Base-by-base conservation (phyloP, 2,113 vertebrate genomes). In the Corvus moneduloides region DNA sequence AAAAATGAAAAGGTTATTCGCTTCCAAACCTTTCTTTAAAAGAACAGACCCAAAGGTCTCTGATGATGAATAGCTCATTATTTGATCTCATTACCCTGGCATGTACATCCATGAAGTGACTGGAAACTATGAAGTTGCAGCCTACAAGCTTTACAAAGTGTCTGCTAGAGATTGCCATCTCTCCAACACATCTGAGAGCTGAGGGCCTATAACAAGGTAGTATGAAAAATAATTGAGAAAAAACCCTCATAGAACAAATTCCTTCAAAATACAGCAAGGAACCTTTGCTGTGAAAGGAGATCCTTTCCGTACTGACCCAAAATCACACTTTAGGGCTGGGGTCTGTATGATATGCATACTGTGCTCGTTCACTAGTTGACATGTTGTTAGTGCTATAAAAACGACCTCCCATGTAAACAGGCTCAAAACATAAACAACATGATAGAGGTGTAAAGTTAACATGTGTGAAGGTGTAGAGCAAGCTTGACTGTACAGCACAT, bases 1-100 rank as follows among this genome's bases (percentile, higher is more conserved):
- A 95, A 93, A 91, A 94, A 87, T 87, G 62, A 89, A 95, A 94
- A 95, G 71, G 87, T 96, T 94, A 95, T 28, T 20, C 26, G 4
- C 41, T 91, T 93, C 49, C n/a, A 93, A 93, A 89, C n/a, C 27
- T 44, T 93, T 87, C n/a, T 82, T 85, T 91, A 69, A 64, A 74
- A 49, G 49, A 89, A 87, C 69, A 94, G 54, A 81, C n/a, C 27
- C 33, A 95, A 94, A 94, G 90, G 84, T 94, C 81, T 87, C 3
- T 9, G 33, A 84, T 95, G 82, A 96, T 87, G 74, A 95, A 91
- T 76, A 56, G 69, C 49, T 91, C 84, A 64, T 94, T 84, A 95
- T 79, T 91, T 87, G 87, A 85, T 91, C 84, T 87, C 77, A 82
- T 96, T 94, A 93, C 66, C 32, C 32, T 68, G 37, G 35, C 52